Conservation (phyloP, 1,140 invertebrate genomes). For the Camponotus floridanus region DNA sequence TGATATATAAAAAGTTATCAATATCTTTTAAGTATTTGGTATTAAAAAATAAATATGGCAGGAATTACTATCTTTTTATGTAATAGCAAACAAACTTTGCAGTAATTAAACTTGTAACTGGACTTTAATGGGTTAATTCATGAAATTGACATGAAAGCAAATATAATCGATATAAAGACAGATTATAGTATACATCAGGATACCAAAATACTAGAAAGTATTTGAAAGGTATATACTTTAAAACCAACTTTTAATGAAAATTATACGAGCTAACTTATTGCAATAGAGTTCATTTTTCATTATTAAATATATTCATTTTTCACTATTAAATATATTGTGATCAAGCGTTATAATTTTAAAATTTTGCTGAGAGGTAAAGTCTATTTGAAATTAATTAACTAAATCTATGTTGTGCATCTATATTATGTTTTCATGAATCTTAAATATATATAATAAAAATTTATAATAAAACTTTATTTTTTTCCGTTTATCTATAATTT, state of each 20-base stretch:
- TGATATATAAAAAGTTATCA: neutral
- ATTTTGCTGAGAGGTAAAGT: neutral
- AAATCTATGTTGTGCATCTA: neutral
- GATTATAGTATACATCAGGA: constrained; percentile 5
- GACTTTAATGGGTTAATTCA: constrained; percentile 47
- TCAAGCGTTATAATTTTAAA: neutral
- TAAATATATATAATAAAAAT: neutral
- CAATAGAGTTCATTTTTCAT: neutral
- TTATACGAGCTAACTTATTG: constrained; percentile 12
- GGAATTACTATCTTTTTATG: neutral
- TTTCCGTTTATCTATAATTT: neutral
- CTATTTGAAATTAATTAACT: constrained; percentile 2
- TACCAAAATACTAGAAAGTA: constrained; percentile 19
- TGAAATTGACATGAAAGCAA: constrained; percentile 1
- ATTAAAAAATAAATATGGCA: neutral
- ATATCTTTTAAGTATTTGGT: neutral
- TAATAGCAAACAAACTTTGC: neutral
- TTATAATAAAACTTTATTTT: neutral
- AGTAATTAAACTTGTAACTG: neutral
- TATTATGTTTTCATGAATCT: neutral
- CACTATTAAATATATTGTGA: neutral
- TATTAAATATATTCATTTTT: neutral
- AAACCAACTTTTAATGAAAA: neutral
- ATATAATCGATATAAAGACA: constrained; percentile 9
- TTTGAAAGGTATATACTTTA: constrained; percentile 28